phyloP scores from a whole-genome alignment of 2,888 invertebrate genomes.

The Caenorhabditis sp. region DNA sequence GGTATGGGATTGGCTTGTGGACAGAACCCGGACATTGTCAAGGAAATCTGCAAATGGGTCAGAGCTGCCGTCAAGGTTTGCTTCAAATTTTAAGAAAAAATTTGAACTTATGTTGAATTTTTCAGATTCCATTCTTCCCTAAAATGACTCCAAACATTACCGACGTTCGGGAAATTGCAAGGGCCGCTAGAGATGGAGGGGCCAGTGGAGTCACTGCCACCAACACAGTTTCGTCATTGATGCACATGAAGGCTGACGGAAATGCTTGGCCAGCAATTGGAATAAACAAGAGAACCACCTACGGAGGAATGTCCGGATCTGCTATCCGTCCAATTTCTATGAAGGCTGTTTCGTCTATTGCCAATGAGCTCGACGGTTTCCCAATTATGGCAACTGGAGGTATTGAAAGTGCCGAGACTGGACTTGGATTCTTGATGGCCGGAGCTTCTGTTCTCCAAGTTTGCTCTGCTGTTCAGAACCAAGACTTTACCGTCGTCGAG shows the following conservation, averaged over 20 bases:
- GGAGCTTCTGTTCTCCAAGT: conserved; percentile 96
- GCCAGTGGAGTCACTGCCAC: conserved; percentile 97
- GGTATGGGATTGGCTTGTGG: conserved; percentile 98
- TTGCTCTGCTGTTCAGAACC: conserved; percentile 97
- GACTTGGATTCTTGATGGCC: conserved; percentile 94
- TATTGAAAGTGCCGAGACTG: conserved; percentile 95
- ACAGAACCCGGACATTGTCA: conserved; percentile 92
- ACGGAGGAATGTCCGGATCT: conserved; percentile 85
- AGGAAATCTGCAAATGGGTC: conserved; percentile 94
- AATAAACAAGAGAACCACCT: conserved; percentile 86
- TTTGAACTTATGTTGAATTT: too few relatives aligned
- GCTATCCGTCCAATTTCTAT: conserved; percentile 95
- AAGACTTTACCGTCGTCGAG: conserved; percentile 96
- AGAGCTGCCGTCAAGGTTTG: conserved; percentile 84
- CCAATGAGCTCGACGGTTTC: conserved; percentile 90
- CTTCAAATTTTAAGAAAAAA: neutral
- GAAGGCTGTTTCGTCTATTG: conserved; percentile 92
- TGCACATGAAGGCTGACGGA: conserved; percentile 91
- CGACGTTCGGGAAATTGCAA: conserved; percentile 92
- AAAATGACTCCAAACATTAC: conserved; percentile 99
- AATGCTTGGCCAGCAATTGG: conserved; percentile 96
- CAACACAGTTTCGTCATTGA: conserved; percentile 96
- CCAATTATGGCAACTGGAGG: conserved; percentile 97
- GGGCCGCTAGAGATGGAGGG: conserved; percentile 90
- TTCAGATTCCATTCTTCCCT: conserved; percentile 96